phyloP scores from a whole-genome alignment of 1,140 invertebrate genomes.

The Gryon sp. region DNA sequence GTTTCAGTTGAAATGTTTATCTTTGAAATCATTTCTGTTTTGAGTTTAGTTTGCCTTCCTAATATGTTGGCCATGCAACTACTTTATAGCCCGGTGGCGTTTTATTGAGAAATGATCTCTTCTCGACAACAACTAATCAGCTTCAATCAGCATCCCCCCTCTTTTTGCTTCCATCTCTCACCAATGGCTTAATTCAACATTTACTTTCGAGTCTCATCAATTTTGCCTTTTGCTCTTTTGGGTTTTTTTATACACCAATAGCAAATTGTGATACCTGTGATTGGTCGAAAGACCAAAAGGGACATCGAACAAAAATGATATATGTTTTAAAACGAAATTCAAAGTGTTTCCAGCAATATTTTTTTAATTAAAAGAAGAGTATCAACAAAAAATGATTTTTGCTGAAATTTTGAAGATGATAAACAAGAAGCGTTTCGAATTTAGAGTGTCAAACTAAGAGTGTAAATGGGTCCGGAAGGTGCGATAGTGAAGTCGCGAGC shows the following conservation, averaged over 20 bases:
- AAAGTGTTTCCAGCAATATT: no score
- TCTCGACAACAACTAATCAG: conserved; percentile 60
- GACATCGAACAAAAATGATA: no score
- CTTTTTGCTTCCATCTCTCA: conserved; percentile 77
- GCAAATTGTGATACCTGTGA: background rate
- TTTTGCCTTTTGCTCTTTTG: conserved; percentile 9
- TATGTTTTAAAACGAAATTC: no score
- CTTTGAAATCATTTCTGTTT: conserved; percentile 30
- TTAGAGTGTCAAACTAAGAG: conserved; percentile 76
- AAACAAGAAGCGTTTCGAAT: conserved; percentile 74
- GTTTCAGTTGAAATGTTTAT: no score
- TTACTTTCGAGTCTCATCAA: conserved; percentile 56
- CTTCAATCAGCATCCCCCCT: conserved; percentile 71
- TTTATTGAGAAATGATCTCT: conserved; percentile 78
- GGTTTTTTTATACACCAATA: no score
- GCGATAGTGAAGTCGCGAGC: conserved; percentile 37
- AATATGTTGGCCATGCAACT: conserved; percentile 71
- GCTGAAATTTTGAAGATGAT: no score
- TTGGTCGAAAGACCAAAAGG: no score
- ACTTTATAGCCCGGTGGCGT: conserved; percentile 77
- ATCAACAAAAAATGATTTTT: no score
- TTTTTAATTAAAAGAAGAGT: no score
- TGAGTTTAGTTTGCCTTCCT: conserved; percentile 57
- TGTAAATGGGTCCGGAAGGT: conserved; percentile 66
- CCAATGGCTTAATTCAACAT: conserved; percentile 27